Base-by-base conservation (phyloP, 2,888 invertebrate genomes). In the Idaea aversata region DNA sequence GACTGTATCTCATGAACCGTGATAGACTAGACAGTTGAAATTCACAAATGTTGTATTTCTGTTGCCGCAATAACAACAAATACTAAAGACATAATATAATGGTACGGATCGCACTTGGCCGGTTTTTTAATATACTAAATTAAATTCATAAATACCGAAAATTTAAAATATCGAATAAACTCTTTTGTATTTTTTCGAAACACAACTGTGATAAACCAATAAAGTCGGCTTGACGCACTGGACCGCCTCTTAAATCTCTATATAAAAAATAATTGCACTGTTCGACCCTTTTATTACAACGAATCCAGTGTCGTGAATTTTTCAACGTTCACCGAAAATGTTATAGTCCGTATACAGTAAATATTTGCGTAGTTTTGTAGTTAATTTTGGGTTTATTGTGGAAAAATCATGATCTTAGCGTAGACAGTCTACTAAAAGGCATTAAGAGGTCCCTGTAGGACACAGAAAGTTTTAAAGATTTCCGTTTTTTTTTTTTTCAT, bases 211-310 rank as follows among this genome's bases (percentile, higher is more conserved):
- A 36, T 61, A 63, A 70, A 64, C 60, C 61, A 62, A 67, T 60
- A 59, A 59, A 61, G 65, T 25, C 36, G 57, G 62, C 64, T 63
- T 63, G 58, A 67, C 62, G 68, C 35, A 65, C 67, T 66, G 59
- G 59, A 63, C 61, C 65, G 67, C 67, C 63, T 65, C 63, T 70
- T 67, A 68, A 72, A 77, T 70, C 68, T 65, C 59, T 59, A 47
- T 69, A 76, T 78, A 71, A 77, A 73, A 78, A 72, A 70, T 69
- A 71, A 76, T 72, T 68, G 65, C 62, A 64, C 65, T 57, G 57
- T 69, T 74, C 70, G 66, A 69, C 63, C 69, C 65, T 70, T 73
- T 73, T 75, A 74, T 72, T 72, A 62, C 65, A 69, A 66, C 67
- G 64, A 65, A 62, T 67, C 67, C 47, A 13, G 72, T 63, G 69